These are phyloP conservation scores for Limnodromus scolopaceus DNA, from an alignment of 2,797 vertebrate species.

Conservation along the genomic window DNA sequence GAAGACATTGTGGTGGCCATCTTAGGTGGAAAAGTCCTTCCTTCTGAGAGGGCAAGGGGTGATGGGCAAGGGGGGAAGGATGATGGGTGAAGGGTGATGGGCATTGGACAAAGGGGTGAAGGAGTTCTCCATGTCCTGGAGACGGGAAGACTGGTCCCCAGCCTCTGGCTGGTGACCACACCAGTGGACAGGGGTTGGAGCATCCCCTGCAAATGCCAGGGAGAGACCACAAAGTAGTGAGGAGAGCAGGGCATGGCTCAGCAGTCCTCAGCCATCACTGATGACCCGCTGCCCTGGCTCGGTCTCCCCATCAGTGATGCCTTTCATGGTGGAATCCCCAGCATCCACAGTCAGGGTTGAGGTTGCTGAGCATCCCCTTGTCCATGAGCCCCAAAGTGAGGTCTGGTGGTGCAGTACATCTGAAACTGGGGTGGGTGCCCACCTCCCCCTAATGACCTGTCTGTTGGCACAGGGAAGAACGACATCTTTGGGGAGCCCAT, in stretches of 20 bases:
- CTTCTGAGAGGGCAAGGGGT: background rate
- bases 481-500: constrained; percentile 97
- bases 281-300: background rate
- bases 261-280: background rate
- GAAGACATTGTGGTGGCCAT: constrained; percentile 97
- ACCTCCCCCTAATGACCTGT: background rate
- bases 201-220: background rate
- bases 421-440: background rate
- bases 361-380: background rate
- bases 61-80: background rate
- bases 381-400: background rate
- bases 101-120: background rate
- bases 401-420: background rate
- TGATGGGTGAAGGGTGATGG: background rate
- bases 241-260: background rate
- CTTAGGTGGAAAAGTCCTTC: constrained; percentile 82
- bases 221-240: background rate
- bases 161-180: fast-evolving
- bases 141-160: background rate
- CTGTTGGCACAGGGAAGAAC: constrained; percentile 87
- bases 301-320: background rate
- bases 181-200: background rate
- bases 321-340: background rate
- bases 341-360: fast-evolving
- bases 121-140: background rate